Evolutionary conservation across 2,797 vertebrate species (phyloP).

Genomic region (Lutjanus argentimaculatus): DNA sequence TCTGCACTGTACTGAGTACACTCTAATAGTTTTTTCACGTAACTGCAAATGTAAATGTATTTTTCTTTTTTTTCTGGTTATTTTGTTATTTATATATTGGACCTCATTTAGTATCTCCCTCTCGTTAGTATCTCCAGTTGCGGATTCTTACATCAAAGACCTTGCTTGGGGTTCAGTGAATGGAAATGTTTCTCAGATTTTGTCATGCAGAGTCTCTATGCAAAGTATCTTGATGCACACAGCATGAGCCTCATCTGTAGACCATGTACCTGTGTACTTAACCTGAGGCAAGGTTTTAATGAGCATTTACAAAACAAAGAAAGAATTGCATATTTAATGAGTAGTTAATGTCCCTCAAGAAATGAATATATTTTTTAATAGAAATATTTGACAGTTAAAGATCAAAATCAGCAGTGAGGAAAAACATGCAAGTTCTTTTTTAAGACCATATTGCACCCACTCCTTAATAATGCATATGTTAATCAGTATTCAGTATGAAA

Average conservation of each 20-base stretch:
- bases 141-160: slow-evolving; percentile 56
- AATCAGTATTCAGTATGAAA: slow-evolving; percentile 61
- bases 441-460: slow-evolving; percentile 20
- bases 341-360: slow-evolving; percentile 61
- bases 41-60: slow-evolving; percentile 7
- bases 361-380: slow-evolving; percentile 66
- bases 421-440: slow-evolving; percentile 47
- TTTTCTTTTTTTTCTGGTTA: slow-evolving; percentile 4
- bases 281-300: slow-evolving; percentile 80
- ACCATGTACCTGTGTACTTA: slow-evolving; percentile 70
- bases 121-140: slow-evolving; percentile 39
- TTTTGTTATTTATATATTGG: slow-evolving; percentile 10
- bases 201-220: slow-evolving; percentile 44
- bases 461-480: slow-evolving; percentile 62
- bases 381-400: slow-evolving; percentile 62
- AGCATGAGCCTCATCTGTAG: slow-evolving; percentile 63
- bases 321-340: slow-evolving; percentile 67
- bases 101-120: slow-evolving; percentile 42
- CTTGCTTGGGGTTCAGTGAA: slow-evolving; percentile 38
- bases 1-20: no score
- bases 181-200: slow-evolving; percentile 39
- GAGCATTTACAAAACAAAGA: slow-evolving; percentile 80
- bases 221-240: slow-evolving; percentile 57
- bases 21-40: neutral
- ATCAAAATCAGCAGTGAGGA: slow-evolving; percentile 62